These are phyloP conservation scores for Byasa hedistus DNA, from an alignment of 2,888 invertebrate species.

Conservation along the genomic window DNA sequence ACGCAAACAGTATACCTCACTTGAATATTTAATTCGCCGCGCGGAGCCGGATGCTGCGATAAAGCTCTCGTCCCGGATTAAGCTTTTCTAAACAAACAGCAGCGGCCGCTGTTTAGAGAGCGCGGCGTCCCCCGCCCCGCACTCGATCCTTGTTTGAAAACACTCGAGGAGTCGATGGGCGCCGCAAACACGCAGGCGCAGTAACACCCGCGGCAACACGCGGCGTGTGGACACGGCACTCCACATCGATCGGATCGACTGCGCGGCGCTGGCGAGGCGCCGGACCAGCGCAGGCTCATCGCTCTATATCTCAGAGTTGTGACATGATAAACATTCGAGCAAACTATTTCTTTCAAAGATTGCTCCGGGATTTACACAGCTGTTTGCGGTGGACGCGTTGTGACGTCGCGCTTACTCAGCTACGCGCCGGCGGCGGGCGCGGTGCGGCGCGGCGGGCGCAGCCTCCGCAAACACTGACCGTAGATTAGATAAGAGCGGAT, in stretches of 20 bases:
- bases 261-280: conserved; percentile 40
- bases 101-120: conserved; percentile 56
- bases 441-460: conserved; percentile 49
- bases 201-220: conserved; percentile 63
- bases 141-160: conserved; percentile 71
- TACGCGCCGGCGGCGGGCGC: not conserved
- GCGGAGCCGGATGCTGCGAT: conserved; percentile 61
- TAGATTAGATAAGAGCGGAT: conserved; percentile 77
- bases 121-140: conserved; percentile 50
- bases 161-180: conserved; percentile 65
- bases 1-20: conserved; percentile 48
- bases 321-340: no score
- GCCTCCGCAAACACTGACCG: conserved; percentile 72
- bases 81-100: conserved; percentile 65
- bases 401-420: not conserved
- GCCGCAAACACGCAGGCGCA: conserved; percentile 59
- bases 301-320: conserved; percentile 8
- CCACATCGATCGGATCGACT: conserved; percentile 30
- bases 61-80: conserved; percentile 66
- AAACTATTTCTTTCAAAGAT: not conserved
- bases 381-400: not conserved
- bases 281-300: conserved; percentile 34
- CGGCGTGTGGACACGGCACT: conserved; percentile 43
- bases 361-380: not conserved
- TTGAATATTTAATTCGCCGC: conserved; percentile 48